Conservation (phyloP, 2,797 vertebrate species). For the Botia almorhae region DNA sequence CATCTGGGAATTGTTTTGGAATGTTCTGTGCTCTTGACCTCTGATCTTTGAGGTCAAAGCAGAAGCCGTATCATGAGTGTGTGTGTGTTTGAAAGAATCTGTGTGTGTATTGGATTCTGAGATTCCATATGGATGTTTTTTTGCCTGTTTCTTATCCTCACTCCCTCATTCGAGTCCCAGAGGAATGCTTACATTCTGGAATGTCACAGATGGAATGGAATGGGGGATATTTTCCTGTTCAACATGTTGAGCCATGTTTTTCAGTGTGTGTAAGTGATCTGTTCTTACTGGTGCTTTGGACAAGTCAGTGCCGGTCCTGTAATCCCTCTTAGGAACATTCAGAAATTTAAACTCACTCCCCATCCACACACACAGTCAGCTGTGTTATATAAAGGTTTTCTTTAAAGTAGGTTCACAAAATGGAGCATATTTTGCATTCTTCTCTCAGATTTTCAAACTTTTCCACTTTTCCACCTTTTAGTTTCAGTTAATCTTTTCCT, state of each 20-base stretch:
- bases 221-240: slow-evolving; percentile 60
- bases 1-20: slow-evolving; percentile 38
- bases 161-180: slow-evolving; percentile 62
- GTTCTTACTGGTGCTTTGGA: slow-evolving; percentile 66
- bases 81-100: slow-evolving; percentile 44
- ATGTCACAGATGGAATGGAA: slow-evolving; percentile 65
- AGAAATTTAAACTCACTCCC: not conserved
- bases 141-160: not conserved
- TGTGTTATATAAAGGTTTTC: not conserved
- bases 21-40: slow-evolving; percentile 34
- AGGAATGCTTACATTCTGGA: slow-evolving; percentile 84
- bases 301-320: slow-evolving; percentile 75
- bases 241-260: slow-evolving; percentile 46
- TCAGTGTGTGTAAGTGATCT: slow-evolving; percentile 43
- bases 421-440: not conserved
- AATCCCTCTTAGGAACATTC: slow-evolving; percentile 60
- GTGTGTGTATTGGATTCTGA: slow-evolving; percentile 26
- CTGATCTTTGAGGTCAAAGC: slow-evolving; percentile 20
- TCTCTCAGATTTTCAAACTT: not conserved
- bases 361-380: slow-evolving; percentile 29
- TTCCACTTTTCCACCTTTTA: not conserved
- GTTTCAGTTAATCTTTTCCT: not conserved
- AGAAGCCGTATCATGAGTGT: slow-evolving; percentile 17
- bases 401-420: not conserved
- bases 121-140: slow-evolving; percentile 10